Percentiles rank a stretch among this genome's conserved stretches.
These are phyloP conservation scores for Lobophora halterata DNA, from an alignment of 2,888 invertebrate species.

Conservation along the genomic window DNA sequence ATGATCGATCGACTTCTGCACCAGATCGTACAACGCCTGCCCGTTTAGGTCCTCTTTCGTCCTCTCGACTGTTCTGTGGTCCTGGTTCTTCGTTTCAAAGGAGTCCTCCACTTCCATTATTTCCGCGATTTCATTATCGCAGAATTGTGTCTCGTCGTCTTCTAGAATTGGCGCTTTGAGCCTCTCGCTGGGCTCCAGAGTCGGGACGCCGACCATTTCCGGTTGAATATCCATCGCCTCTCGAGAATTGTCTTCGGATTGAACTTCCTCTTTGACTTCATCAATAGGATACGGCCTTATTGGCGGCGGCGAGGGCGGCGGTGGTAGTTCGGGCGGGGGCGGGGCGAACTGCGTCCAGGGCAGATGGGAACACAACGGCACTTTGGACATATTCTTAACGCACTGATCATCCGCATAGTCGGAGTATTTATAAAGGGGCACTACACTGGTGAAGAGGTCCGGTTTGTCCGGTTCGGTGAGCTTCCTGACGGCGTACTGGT, in stretches of 20 bases:
- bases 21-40: constrained; percentile 46
- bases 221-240: constrained; percentile 26
- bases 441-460: constrained; percentile 65
- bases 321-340: constrained; percentile 56
- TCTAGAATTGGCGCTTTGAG: constrained; percentile 55
- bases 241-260: constrained; percentile 4
- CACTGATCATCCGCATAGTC: constrained; percentile 75
- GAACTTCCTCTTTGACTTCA: constrained; percentile 21
- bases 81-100: constrained; percentile 43
- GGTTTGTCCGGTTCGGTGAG: constrained; percentile 47
- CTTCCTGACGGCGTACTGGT: constrained; percentile 63
- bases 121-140: constrained; percentile 12
- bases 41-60: constrained; percentile 63
- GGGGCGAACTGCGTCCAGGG: constrained; percentile 69
- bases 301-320: constrained; percentile 59
- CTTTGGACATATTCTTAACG: constrained; percentile 62
- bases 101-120: constrained; percentile 31
- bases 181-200: constrained; percentile 58
- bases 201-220: constrained; percentile 41
- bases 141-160: constrained; percentile 50
- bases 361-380: constrained; percentile 56
- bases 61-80: constrained; percentile 67
- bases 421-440: constrained; percentile 71
- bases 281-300: constrained; percentile 56
- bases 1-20: constrained; percentile 35